These are phyloP conservation scores for Gasterosteus aculeatus DNA, from an alignment of 2,113 vertebrate genomes.

Conservation along the genomic window DNA sequence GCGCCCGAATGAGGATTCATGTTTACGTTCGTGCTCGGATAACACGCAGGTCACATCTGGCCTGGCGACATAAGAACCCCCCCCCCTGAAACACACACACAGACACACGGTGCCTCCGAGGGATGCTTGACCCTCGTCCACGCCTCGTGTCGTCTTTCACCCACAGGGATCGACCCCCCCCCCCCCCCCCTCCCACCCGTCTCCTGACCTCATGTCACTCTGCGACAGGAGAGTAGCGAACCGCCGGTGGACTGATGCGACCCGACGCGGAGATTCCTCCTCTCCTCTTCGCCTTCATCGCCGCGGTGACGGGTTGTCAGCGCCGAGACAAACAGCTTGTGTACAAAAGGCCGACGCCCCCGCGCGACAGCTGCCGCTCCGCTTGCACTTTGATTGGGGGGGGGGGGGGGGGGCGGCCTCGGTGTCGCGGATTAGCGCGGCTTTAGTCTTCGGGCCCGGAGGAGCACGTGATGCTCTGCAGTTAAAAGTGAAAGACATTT, in stretches of 20 bases:
- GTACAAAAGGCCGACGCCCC: neutral
- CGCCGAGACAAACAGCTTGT: slow-evolving; percentile 8
- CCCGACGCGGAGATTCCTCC: slow-evolving; percentile 1
- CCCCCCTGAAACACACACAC: neutral
- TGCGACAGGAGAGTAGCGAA: slow-evolving; percentile 40
- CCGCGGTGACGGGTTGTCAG: slow-evolving; percentile 3
- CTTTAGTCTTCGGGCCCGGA: neutral
- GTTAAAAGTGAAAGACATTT: neutral
- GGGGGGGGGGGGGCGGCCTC: neutral
- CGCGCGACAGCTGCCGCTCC: slow-evolving; percentile 5
- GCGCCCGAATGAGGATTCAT: slow-evolving; percentile 21
- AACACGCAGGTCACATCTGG: slow-evolving; percentile 67
- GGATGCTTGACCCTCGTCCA: slow-evolving; percentile 42
- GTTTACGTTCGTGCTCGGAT: slow-evolving; percentile 45
- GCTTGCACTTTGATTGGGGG: slow-evolving; percentile 22
- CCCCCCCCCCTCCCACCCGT: neutral
- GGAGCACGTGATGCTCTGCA: slow-evolving; percentile 9
- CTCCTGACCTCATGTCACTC: slow-evolving; percentile 37
- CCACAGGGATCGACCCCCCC: neutral
- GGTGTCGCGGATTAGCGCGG: neutral
- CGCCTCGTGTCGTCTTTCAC: slow-evolving; percentile 13
- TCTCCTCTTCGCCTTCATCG: neutral
- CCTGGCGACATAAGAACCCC: slow-evolving; percentile 39
- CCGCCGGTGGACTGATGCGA: slow-evolving; percentile 35
- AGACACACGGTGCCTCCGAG: slow-evolving; percentile 4